Evolutionary conservation across 2,113 vertebrate species (phyloP).

Genomic region (Xyliphius kryptos): DNA sequence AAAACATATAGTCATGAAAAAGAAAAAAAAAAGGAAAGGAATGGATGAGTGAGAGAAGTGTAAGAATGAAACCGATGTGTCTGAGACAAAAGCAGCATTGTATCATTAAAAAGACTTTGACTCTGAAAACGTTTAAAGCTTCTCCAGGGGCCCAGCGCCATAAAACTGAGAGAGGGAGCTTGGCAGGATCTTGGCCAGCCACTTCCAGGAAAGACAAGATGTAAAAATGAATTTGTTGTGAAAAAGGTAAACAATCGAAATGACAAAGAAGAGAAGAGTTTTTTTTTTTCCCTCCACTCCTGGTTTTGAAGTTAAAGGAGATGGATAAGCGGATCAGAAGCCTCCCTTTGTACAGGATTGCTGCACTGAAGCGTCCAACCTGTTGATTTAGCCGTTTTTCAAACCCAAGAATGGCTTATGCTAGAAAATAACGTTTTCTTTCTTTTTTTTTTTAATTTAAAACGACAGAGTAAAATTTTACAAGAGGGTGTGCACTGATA

Average conservation of each 20-base stretch:
- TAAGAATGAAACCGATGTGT: slow-evolving; percentile 59
- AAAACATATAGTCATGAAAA: no score
- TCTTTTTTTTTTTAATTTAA: no score
- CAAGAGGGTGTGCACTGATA: no score
- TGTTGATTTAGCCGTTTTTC: slow-evolving; percentile 26
- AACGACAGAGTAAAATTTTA: no score
- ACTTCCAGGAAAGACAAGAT: slow-evolving; percentile 74
- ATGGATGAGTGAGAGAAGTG: no score
- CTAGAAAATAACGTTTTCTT: no score
- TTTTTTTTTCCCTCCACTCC: slow-evolving; percentile 43
- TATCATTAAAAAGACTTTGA: slow-evolving; percentile 68
- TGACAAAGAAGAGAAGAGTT: slow-evolving; percentile 71
- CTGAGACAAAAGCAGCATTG: slow-evolving; percentile 72
- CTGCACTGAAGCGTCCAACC: no score
- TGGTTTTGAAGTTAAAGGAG: slow-evolving; percentile 55
- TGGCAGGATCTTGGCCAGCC: slow-evolving; percentile 58
- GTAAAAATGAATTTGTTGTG: slow-evolving; percentile 75
- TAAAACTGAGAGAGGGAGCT: slow-evolving; percentile 66
- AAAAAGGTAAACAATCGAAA: slow-evolving; percentile 75
- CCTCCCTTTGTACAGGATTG: slow-evolving; percentile 26
- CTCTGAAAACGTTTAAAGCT: slow-evolving; percentile 69
- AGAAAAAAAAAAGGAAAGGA: no score
- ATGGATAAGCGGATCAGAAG: slow-evolving; percentile 52
- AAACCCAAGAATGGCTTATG: slow-evolving; percentile 6
- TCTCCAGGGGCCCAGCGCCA: slow-evolving; percentile 65